Percentiles rank a stretch among this genome's conserved stretches.
Evolutionary conservation across 2,113 vertebrate species (phyloP).

Genomic region (Colius striatus): DNA sequence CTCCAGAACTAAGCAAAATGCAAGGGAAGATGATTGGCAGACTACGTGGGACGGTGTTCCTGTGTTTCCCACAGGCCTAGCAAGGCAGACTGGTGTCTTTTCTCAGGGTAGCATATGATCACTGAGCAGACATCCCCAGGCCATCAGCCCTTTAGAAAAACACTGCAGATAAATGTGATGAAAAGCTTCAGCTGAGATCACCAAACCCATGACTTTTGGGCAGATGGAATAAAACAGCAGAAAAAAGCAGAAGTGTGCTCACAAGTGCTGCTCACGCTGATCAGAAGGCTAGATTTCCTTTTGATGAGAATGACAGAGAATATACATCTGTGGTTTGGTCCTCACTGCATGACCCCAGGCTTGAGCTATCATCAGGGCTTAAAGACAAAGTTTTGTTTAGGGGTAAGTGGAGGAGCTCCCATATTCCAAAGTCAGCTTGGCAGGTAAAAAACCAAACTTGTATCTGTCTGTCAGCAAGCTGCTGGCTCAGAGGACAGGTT

Average conservation of each 20-base stretch:
- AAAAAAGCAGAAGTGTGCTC: background rate
- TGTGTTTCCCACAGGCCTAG: background rate
- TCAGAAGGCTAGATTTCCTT: background rate
- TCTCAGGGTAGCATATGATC: background rate
- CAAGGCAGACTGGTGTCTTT: background rate
- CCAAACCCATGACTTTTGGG: background rate
- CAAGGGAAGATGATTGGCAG: background rate
- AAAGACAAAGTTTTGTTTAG: background rate
- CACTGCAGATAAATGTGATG: background rate
- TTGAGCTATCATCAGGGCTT: background rate
- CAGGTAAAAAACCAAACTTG: background rate
- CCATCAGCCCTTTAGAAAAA: background rate
- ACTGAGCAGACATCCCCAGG: background rate
- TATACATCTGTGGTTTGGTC: background rate
- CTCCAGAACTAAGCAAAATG: background rate
- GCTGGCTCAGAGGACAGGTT: background rate
- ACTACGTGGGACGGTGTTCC: background rate
- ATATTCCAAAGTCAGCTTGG: background rate
- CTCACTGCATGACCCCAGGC: rapidly evolving
- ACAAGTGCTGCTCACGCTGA: background rate
- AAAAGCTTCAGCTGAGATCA: background rate
- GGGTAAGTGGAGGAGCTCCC: background rate
- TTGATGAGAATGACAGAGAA: background rate
- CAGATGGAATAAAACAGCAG: background rate
- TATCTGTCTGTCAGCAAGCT: background rate